Percentiles rank a stretch among this genome's conserved stretches.
phyloP scores from a whole-genome alignment of 2,888 invertebrate species.

The Agrotis puta region DNA sequence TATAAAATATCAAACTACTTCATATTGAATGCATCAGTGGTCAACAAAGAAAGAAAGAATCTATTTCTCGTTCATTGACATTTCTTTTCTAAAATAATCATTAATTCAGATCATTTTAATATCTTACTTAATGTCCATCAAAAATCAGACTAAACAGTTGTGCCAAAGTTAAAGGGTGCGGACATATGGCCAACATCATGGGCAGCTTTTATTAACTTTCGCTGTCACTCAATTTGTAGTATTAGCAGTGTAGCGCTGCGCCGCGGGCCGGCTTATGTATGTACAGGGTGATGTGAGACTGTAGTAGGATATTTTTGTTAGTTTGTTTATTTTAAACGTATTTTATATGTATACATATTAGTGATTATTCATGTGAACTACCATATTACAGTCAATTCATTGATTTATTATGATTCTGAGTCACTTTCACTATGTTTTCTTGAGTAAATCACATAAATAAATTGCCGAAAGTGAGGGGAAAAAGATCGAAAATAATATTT shows the following conservation, averaged over 20 bases:
- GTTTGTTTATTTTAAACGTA: background rate
- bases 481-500: too few species aligned
- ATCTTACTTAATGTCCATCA: conserved; percentile 62
- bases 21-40: background rate
- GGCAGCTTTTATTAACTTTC: conserved; percentile 86
- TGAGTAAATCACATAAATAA: too few species aligned
- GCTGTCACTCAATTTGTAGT: conserved; percentile 88
- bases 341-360: too few species aligned
- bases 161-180: conserved; percentile 75
- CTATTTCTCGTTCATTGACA: background rate
- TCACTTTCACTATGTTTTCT: too few species aligned
- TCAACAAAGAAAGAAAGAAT: background rate
- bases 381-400: too few species aligned
- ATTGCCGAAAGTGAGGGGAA: too few species aligned
- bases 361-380: too few species aligned
- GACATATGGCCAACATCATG: conserved; percentile 87
- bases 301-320: background rate
- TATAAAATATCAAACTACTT: background rate
- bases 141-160: conserved; percentile 69
- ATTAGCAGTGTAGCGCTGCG: conserved; percentile 80
- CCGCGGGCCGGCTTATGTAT: conserved; percentile 72
- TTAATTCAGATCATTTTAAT: conserved; percentile 19
- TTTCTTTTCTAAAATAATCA: background rate
- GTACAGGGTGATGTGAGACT: conserved; percentile 72
- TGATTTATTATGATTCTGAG: too few species aligned